Evolutionary conservation across 2,888 invertebrate genomes (phyloP).

Genomic region (Sinotaia quadrata): DNA sequence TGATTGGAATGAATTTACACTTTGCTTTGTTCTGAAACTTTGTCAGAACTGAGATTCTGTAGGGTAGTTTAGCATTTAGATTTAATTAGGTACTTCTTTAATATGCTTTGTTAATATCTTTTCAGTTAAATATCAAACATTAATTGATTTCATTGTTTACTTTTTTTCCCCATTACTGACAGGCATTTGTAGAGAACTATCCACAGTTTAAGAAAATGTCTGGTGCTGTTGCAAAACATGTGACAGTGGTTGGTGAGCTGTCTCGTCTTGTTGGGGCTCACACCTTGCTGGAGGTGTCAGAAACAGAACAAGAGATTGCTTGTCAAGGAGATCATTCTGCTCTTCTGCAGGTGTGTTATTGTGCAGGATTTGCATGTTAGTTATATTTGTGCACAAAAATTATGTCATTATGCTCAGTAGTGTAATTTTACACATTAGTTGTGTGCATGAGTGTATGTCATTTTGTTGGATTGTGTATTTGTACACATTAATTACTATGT

Average conservation of each 20-base stretch:
- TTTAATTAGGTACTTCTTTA: too few relatives aligned
- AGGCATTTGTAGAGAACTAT: slow-evolving; percentile 95
- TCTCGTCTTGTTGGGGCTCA: slow-evolving; percentile 86
- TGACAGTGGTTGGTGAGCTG: slow-evolving; percentile 95
- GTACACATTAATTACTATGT: too few relatives aligned
- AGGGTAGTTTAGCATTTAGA: too few relatives aligned
- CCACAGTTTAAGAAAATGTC: slow-evolving; percentile 90
- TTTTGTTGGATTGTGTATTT: too few relatives aligned
- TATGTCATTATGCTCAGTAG: slow-evolving; percentile 83
- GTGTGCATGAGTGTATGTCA: too few relatives aligned
- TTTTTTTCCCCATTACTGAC: slow-evolving; percentile 1
- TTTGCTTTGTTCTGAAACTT: too few relatives aligned
- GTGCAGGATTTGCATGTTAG: not conserved
- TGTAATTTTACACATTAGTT: too few relatives aligned
- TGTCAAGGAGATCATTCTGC: slow-evolving; percentile 79
- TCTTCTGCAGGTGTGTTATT: slow-evolving; percentile 76
- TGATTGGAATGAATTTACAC: too few relatives aligned
- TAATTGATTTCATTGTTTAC: slow-evolving; percentile 9
- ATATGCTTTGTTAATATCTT: too few relatives aligned
- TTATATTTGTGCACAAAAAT: slow-evolving; percentile 77
- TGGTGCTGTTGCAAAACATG: slow-evolving; percentile 94
- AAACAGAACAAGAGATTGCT: slow-evolving; percentile 75
- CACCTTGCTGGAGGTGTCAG: slow-evolving; percentile 84
- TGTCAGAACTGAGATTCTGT: too few relatives aligned
- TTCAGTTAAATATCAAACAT: not conserved